A percentile compares a stretch with the other conserved stretches of the same genome.
phyloP scores from a whole-genome alignment of 2,113 vertebrate genomes.

The Stegostoma tigrinum region DNA sequence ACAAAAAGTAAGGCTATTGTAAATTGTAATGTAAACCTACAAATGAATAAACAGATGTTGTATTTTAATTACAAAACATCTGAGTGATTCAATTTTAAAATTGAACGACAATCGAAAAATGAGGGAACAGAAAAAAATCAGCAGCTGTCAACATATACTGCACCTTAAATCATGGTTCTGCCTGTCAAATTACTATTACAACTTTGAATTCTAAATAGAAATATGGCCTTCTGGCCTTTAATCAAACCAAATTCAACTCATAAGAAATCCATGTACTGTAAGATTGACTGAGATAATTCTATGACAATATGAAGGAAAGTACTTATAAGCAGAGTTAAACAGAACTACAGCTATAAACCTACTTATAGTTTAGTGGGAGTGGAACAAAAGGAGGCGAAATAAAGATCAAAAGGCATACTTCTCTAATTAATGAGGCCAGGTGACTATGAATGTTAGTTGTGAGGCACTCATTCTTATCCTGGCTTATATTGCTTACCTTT shows the following conservation, averaged over 20 bases:
- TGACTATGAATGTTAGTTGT: background rate
- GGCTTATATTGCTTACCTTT: constrained; percentile 68
- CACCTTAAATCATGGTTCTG: background rate
- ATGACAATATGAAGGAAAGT: background rate
- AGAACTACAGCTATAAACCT: background rate
- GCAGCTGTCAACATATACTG: background rate
- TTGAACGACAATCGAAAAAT: background rate
- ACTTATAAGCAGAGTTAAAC: background rate
- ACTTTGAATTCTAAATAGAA: background rate
- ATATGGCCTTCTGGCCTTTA: background rate
- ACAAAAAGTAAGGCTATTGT: background rate
- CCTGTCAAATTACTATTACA: background rate
- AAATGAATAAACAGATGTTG: background rate
- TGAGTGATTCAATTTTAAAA: constrained; percentile 9
- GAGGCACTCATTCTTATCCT: too few species aligned
- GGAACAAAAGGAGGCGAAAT: background rate
- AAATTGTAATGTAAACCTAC: background rate
- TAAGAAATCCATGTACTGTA: background rate
- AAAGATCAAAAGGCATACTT: background rate
- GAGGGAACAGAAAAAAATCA: background rate
- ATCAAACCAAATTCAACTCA: background rate
- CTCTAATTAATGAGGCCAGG: background rate
- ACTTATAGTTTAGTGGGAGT: background rate
- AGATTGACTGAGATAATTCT: background rate
- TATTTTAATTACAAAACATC: background rate